Evolutionary conservation across 2,888 invertebrate genomes (phyloP).

Genomic region (Rugalucina vietnamica): DNA sequence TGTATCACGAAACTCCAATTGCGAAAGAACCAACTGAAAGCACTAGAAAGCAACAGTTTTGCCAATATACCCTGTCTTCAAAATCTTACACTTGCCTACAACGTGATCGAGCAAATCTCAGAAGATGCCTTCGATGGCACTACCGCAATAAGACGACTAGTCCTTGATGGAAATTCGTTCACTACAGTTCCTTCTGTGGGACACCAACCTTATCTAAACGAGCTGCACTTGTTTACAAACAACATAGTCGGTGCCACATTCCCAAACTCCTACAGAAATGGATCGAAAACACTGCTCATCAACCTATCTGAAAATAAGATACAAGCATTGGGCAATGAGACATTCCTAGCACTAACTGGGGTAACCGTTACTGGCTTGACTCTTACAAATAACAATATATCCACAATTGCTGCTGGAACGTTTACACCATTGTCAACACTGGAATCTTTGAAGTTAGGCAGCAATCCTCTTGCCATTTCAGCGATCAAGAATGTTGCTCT

Average conservation of each 20-base stretch:
- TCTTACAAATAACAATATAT: slow-evolving; percentile 66
- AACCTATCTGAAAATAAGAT: slow-evolving; percentile 69
- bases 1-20: slow-evolving; percentile 56
- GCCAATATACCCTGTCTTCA: slow-evolving; percentile 45
- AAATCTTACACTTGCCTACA: slow-evolving; percentile 40
- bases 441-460: slow-evolving; percentile 66
- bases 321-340: slow-evolving; percentile 48
- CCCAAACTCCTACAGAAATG: slow-evolving; percentile 52
- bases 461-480: slow-evolving; percentile 64
- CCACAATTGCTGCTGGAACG: slow-evolving; percentile 53
- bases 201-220: slow-evolving; percentile 54
- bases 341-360: slow-evolving; percentile 61
- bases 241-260: slow-evolving; percentile 66
- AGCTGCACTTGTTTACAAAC: slow-evolving; percentile 65
- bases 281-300: slow-evolving; percentile 48
- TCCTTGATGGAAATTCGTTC: slow-evolving; percentile 65
- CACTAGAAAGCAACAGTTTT: slow-evolving; percentile 35
- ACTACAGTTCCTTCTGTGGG: slow-evolving; percentile 59
- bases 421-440: slow-evolving; percentile 62
- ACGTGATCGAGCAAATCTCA: background rate
- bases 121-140: slow-evolving; percentile 56
- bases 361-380: slow-evolving; percentile 59
- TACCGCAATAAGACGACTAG: slow-evolving; percentile 47
- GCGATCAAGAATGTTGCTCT: slow-evolving; percentile 57
- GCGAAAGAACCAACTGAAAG: background rate